Conservation (phyloP, 92 coral and sea anemone genomes). For the Epizoanthus illoricatus region DNA sequence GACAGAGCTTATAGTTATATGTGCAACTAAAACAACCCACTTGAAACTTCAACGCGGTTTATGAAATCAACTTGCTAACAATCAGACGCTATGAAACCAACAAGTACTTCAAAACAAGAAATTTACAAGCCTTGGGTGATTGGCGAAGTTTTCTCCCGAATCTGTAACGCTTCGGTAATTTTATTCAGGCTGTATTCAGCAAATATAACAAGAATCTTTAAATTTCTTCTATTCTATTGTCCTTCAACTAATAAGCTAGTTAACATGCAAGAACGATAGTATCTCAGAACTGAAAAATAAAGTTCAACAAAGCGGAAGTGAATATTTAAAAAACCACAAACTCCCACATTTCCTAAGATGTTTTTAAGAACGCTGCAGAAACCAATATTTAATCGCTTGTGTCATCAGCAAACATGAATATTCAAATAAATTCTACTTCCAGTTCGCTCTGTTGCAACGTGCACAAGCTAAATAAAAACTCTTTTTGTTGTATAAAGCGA, state of each 20-base stretch:
- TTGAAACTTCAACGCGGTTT: no score
- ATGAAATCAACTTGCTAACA: no score
- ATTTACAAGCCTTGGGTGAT: conserved; percentile 8
- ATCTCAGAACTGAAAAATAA: not conserved
- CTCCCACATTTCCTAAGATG: not conserved
- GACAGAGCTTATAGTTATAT: no score
- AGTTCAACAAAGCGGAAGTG: conserved; percentile 5
- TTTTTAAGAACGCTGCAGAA: not conserved
- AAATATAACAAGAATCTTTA: not conserved
- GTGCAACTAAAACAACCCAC: no score
- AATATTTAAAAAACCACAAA: not conserved
- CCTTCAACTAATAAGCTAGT: not conserved
- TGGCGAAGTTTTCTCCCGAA: not conserved
- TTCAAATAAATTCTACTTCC: conserved; percentile 17
- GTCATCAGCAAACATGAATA: conserved; percentile 29
- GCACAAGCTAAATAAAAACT: not conserved
- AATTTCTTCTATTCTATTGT: not conserved
- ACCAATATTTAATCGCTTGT: not conserved
- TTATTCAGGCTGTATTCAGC: not conserved
- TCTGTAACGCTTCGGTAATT: conserved; percentile 4
- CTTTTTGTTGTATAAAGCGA: not conserved
- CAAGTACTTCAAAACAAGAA: not conserved
- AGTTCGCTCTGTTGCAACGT: conserved; percentile 28
- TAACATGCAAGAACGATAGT: not conserved
- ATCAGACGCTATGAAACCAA: not conserved